Evolutionary conservation across 2,888 invertebrate species (phyloP).

Genomic region (Ochropleura plecta): DNA sequence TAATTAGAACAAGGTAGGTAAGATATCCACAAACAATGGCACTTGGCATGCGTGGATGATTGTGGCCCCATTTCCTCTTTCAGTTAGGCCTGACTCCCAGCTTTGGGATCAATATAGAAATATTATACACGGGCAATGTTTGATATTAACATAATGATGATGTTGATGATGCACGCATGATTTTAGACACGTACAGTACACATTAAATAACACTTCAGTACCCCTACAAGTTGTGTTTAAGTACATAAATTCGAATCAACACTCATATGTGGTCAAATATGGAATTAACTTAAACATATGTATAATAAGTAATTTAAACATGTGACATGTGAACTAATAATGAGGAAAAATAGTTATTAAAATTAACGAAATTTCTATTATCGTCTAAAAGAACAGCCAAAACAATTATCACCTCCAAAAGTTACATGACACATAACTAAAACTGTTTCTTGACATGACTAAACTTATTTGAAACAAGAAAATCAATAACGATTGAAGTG

Average conservation of each 20-base stretch:
- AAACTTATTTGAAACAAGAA: neutral
- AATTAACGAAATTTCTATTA: neutral
- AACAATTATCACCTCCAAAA: neutral
- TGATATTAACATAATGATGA: neutral
- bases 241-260: slow-evolving; percentile 43
- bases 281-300: slow-evolving; percentile 5
- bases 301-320: neutral
- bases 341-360: neutral
- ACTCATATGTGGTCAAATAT: slow-evolving; percentile 20
- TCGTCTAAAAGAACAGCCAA: neutral
- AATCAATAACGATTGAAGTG: neutral
- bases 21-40: slow-evolving; percentile 14
- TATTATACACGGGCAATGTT: neutral
- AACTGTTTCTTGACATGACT: neutral
- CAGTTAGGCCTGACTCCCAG: neutral
- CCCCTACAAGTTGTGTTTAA: slow-evolving; percentile 15
- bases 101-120: neutral
- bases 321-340: neutral
- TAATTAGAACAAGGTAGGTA: slow-evolving; percentile 27
- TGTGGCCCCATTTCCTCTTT: too few relatives aligned
- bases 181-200: slow-evolving; percentile 1
- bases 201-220: slow-evolving; percentile 24
- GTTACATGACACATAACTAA: neutral
- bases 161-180: neutral
- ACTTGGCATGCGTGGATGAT: neutral